These are phyloP conservation scores for Mesitornis unicolor DNA, from an alignment of 2,113 vertebrate genomes.

Conservation along the genomic window DNA sequence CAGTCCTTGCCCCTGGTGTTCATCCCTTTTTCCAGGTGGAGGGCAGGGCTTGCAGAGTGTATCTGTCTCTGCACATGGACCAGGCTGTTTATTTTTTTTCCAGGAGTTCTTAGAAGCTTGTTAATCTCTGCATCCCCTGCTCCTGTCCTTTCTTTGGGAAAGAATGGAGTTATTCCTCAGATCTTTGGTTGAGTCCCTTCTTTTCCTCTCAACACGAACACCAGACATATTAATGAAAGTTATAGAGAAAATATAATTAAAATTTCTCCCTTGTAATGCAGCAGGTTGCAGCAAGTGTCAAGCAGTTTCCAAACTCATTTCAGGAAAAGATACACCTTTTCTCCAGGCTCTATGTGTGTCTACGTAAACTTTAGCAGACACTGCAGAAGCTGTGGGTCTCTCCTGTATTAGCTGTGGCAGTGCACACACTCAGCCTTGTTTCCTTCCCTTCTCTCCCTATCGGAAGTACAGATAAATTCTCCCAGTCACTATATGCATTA, in stretches of 20 bases:
- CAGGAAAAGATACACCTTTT: not conserved
- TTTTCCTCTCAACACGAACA: not conserved
- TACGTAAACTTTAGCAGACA: not conserved
- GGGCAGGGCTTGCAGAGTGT: not conserved
- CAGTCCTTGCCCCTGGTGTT: not conserved
- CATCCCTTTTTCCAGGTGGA: not conserved
- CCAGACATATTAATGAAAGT: not conserved
- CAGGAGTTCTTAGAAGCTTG: not conserved
- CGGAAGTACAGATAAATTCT: not conserved
- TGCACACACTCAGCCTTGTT: accelerated
- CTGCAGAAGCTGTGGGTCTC: not conserved
- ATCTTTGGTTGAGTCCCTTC: not conserved
- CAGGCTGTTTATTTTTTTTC: not conserved
- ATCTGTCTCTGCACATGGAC: not conserved
- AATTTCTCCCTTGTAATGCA: not conserved
- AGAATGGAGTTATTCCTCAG: not conserved
- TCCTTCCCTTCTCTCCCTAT: not conserved
- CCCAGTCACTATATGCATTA: not conserved
- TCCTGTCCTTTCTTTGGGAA: not conserved
- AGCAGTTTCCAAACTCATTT: not conserved
- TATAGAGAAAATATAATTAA: not conserved
- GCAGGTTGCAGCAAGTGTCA: not conserved
- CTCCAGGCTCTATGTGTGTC: not conserved
- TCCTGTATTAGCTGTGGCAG: not conserved
- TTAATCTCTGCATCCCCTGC: not conserved